Base-by-base conservation (phyloP, 1,140 invertebrate species). In the Heliothis virescens region DNA sequence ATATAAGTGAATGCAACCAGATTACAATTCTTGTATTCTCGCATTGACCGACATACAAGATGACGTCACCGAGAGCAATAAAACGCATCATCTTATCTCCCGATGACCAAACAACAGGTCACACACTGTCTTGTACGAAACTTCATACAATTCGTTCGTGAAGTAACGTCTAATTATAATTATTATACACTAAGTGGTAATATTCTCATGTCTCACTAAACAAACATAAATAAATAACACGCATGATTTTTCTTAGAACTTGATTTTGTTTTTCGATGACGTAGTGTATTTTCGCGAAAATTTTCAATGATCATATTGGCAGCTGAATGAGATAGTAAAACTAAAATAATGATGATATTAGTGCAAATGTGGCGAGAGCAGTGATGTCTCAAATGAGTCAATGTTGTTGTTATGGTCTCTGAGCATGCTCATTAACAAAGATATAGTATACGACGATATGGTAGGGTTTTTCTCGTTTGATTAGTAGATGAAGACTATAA, bases 131-230 rank as follows among this genome's bases (percentile, higher is more conserved):
- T 26, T 18, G 34, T 41, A 41, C 5, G 4, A 41, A 59, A 21
- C 21, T 26, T 59, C 21, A 4, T 26, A 59, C 57, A 11, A 3
- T 29, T 59, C 12, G 11, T 18, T 1, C 34, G 9, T 63, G 34
- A 63, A 65, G 41, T 65, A 65, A 48, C 16, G 18, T 65, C 41
- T 65, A 65, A 48, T 47, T 65, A 48, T 65, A 65, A 47, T 48
- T 18, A 65, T 65, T 18, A 65, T 65, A 57, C 16, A 57, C n/a
- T 65, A 4, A 41, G 2, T 18, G 11, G 16, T 15, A 9, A 65
- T 5, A 41, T 48, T 48, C n/a, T 9, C 62, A 16, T 63, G 60
- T 63, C 13, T 16, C 34, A 15, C 3, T 55, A 57, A 57, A 18
- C 55, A 57, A 18, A 18, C 10, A 9, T 9, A 11, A 57, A 57